Evolutionary conservation across 2,113 vertebrate species (phyloP).

Genomic region (Centropus bengalensis): DNA sequence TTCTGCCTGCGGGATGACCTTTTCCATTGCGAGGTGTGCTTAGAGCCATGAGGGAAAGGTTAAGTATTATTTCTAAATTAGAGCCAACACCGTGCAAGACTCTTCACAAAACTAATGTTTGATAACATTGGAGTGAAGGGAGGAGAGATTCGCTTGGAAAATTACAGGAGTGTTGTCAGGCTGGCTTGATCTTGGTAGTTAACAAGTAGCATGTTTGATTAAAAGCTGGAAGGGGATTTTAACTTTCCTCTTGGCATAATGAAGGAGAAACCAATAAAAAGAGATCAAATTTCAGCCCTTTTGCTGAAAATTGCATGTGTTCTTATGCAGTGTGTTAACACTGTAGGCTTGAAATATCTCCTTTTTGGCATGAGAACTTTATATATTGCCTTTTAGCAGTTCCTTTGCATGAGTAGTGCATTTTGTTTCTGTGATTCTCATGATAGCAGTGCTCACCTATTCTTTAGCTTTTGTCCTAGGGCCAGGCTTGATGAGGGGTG

Average conservation of each 20-base stretch:
- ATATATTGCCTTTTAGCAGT: background rate
- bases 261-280: background rate
- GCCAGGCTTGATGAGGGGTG: background rate
- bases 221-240: background rate
- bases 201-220: background rate
- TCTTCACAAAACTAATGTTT: background rate
- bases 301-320: background rate
- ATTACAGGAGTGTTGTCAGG: background rate
- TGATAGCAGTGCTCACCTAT: background rate
- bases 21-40: background rate
- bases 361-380: background rate
- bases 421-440: background rate
- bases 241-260: background rate
- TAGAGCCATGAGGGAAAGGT: background rate
- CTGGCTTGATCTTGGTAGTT: background rate
- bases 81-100: background rate
- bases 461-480: background rate
- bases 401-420: background rate
- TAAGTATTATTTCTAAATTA: background rate
- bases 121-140: background rate
- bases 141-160: constrained; percentile 12
- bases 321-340: background rate
- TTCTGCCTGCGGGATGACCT: background rate
- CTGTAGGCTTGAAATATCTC: background rate
- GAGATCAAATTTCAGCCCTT: background rate